Base-by-base conservation (phyloP, 1,140 invertebrate genomes). In the Schlechtendalia chinensis region DNA sequence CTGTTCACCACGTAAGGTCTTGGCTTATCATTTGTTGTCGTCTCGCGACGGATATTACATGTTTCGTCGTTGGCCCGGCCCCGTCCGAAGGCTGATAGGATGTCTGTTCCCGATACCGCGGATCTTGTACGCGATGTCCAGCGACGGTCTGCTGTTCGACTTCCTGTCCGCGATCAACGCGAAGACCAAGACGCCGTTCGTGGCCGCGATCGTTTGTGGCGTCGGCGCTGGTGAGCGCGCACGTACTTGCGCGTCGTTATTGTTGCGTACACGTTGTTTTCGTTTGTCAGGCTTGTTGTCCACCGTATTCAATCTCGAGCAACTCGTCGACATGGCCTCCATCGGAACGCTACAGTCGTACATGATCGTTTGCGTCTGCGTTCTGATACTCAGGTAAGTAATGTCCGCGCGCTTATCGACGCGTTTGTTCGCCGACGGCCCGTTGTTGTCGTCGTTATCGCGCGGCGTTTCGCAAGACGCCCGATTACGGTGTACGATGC, bases 271-370 rank as follows among this genome's bases (percentile, higher is more conserved):
- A n/a, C n/a, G 59, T 29, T 61, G 17, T 17, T 61, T 17, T 29
- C 27, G 14, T 16, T 27, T 81, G 83, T 54, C 77, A 84, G 95
- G 92, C 61, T 81, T 91, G 2, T 94, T 98, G 90, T 93, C 95
- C 1, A 89, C 93, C 19, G 84, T 97, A 47, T 97, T 98, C 85
- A 90, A 97, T 85, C 85, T 98, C 53, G 89, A 93, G 19, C 93
- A 96, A 84, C 87, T 98, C 29, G 94, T 98, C 14, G 93, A 96
- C 83, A 95, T 98, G 92, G 94, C 98, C 90, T 96, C 95, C 0
- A 97, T 98, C 83, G 96, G 96, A 75, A 98, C 96, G 0, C 86
- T 98, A 0, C 87, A 98, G 65, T 96, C 96, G 0, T 98, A 97
- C 85, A 93, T 94, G 14, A 92, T 98, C 65, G 96, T 98, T 0